Base-by-base conservation (phyloP, 2,113 vertebrate genomes). In the Calyptomena viridis region DNA sequence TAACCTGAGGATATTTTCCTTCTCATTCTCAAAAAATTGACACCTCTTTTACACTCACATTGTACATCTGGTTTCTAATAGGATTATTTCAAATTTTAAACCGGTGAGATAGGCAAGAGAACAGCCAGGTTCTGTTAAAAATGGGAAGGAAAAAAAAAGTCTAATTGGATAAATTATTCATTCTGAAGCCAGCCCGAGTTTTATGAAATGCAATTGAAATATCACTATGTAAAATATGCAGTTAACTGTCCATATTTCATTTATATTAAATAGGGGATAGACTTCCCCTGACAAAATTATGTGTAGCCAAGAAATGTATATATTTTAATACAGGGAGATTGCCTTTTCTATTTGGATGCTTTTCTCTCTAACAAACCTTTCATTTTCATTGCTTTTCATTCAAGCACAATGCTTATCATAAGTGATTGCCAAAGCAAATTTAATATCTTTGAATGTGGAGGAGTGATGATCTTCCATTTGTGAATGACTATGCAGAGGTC, bases 151-250 rank as follows among this genome's bases (percentile, higher is more conserved):
- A 47, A 28, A n/a, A 59, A 33, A 49, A 67, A 55, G 5, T 86
- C 33, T 94, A 90, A 91, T 93, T 95, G 63, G 59, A 71, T 88
- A 92, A 91, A 94, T 95, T 90, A 88, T 90, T 95, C 52, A 86
- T 94, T 89, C 33, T 1, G 24, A 94, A 93, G 68, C 49, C 92
- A 78, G 68, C 23, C 85, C 42, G 60, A 75, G 23, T 83, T 94
- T 84, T 86, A 90, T 84, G 73, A 92, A 95, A 94, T 77, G 67
- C 56, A 90, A 75, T 50, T 90, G 83, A 92, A 96, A 95, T 81
- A 96, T 71, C 60, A 75, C 58, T 58, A 25, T 81, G 49, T 56
- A 93, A 94, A 96, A 95, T 80, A 81, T 5, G 15, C 87, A 50
- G 79, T 83, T 94, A 94, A 78, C 44, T 75, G 68, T 68, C 80